A percentile compares a stretch with the other conserved stretches of the same genome.
Conservation (phyloP, 1,140 invertebrate species). For the Diabrotica virgifera region DNA sequence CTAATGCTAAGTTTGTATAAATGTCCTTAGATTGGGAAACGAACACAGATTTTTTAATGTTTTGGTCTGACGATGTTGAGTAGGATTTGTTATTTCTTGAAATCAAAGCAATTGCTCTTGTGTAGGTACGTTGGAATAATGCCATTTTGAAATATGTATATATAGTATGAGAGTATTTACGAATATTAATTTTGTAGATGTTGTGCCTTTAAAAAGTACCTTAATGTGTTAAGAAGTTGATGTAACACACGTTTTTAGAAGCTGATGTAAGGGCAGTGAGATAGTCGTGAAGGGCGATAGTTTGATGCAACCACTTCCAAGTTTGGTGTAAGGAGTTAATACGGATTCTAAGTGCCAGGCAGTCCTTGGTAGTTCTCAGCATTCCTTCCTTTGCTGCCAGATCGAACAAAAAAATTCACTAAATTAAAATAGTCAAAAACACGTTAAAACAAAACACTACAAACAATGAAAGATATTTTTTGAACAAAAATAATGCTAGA, state of each 20-base stretch:
- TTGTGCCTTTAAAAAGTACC: constrained; percentile 33
- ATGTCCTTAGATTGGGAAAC: constrained; percentile 89
- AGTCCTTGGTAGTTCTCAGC: constrained; percentile 77
- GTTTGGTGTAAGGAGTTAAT: constrained; percentile 81
- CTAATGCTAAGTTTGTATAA: constrained; percentile 86
- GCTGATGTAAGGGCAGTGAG: constrained; percentile 73
- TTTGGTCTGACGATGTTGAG: constrained; percentile 24
- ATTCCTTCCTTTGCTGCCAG: constrained; percentile 64
- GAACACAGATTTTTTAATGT: constrained; percentile 72
- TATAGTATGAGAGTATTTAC: constrained; percentile 18
- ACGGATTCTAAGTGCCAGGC: constrained; percentile 80
- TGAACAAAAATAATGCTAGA: neutral
- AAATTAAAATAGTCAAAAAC: neutral
- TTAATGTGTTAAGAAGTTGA: constrained; percentile 27
- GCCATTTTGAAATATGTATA: constrained; percentile 35
- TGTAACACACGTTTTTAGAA: constrained; percentile 57
- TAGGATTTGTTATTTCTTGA: constrained; percentile 17
- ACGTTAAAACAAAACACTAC: neutral
- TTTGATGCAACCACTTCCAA: constrained; percentile 90
- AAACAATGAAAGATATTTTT: neutral
- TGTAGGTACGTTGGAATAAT: constrained; percentile 33
- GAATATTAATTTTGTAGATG: constrained; percentile 27
- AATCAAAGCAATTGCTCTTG: constrained; percentile 25
- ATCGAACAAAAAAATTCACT: constrained; percentile 32
- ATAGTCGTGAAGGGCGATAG: constrained; percentile 80